A percentile compares a stretch with the other conserved stretches of the same genome.
phyloP scores from a whole-genome alignment of 2,888 invertebrate species.

The Drosophila quinaria region DNA sequence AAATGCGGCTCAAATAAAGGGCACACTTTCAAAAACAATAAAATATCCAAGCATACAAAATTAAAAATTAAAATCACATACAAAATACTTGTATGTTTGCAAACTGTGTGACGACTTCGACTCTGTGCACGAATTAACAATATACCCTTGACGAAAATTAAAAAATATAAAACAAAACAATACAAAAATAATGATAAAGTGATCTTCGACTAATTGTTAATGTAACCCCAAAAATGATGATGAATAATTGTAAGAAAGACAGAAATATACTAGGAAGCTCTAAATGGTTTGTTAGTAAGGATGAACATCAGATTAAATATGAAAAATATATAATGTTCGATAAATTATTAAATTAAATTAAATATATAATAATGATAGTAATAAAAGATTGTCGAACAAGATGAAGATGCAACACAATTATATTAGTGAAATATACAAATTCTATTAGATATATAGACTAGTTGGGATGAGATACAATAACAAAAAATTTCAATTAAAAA shows the following conservation, averaged over 20 bases:
- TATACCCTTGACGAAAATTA: not conserved
- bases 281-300: too few relatives aligned
- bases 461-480: too few relatives aligned
- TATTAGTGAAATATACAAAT: too few relatives aligned
- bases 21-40: constrained; percentile 6
- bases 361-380: too few relatives aligned
- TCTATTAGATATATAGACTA: too few relatives aligned
- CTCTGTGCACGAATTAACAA: constrained; percentile 22
- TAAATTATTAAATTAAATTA: too few relatives aligned
- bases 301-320: not conserved
- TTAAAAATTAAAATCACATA: constrained; percentile 1
- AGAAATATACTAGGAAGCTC: too few relatives aligned
- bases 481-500: too few relatives aligned
- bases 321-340: not conserved
- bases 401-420: not conserved
- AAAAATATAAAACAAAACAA: not conserved
- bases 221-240: not conserved
- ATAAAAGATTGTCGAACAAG: too few relatives aligned
- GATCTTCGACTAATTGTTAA: not conserved
- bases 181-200: not conserved
- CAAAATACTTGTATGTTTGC: not conserved
- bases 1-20: constrained; percentile 7
- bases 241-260: not conserved
- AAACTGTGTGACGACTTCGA: constrained; percentile 13
- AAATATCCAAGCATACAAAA: not conserved